Evolutionary conservation across 2,113 vertebrate species (phyloP), one percentile per base, ranked within the genome.

Genomic region (Mobula hypostoma): DNA sequence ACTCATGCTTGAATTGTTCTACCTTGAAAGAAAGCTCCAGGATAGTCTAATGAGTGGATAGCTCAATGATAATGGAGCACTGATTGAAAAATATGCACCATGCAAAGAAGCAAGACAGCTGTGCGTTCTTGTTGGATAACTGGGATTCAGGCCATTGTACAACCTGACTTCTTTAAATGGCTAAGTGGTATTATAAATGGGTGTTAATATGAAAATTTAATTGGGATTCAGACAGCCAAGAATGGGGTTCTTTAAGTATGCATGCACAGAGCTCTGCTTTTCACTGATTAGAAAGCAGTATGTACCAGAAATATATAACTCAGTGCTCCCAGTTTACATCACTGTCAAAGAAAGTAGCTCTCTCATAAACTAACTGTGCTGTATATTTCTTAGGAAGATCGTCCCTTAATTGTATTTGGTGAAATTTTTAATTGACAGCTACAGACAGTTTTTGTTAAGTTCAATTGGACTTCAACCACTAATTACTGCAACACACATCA

Each of bases 1-100:
- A 74, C 68, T 76, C 19, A 15, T 76, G 91, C 70, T 56, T 93
- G 91, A 74, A 93, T 93, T 93, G 91, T 76, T 93, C 91, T 93
- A 74, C 72, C 72, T 74, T 93, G 91, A 76, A 93, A 93, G 70
- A 56, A 72, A 93, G 68, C 70, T 74, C 91, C 91, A 74, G 21
- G 1, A 76, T 93, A 17, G 29, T 68, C n/a, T 90, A 90, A 90
- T 66, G 85, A 90, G 61, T 32, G 91, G 70, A 74, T 93, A 56
- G 70, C 70, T 93, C 91, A 29, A 36, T 76, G 70, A 93, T 93
- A 74, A 93, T 72, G 36, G 66, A 93, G 70, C 40, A 74, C 36
- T 74, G 68, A 56, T 93, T 93, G 68, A 93, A 93, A 72, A 93
- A 93, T 40, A 32, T 74, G 19, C 90, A 48, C 48, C 72, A 32